Evolutionary conservation across 2,888 invertebrate species (phyloP).

Genomic region (Abrostola tripartita): DNA sequence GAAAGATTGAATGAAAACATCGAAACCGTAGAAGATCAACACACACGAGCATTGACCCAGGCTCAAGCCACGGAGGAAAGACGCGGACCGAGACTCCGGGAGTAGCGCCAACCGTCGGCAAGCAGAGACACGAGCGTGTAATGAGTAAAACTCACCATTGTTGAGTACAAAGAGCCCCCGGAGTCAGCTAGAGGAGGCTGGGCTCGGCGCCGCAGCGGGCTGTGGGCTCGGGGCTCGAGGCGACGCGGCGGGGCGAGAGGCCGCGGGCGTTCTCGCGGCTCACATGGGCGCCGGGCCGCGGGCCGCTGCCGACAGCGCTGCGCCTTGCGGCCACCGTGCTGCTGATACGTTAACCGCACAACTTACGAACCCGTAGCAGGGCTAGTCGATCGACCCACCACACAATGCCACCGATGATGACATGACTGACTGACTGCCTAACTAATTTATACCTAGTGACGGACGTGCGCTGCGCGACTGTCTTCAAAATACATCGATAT

Average conservation of each 20-base stretch:
- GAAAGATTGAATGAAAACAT: neutral
- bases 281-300: constrained; percentile 33
- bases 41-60: neutral
- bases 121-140: neutral
- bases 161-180: constrained; percentile 9
- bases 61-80: neutral
- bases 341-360: constrained; percentile 1
- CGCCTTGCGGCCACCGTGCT: constrained; percentile 6
- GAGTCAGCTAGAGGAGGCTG: constrained; percentile 7
- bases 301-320: neutral
- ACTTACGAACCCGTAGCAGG: constrained; percentile 8
- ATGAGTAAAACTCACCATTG: constrained; percentile 29
- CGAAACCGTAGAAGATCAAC: neutral
- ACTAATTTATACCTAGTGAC: constrained; percentile 6
- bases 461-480: neutral
- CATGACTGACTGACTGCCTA: constrained; percentile 25
- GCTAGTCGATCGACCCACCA: constrained; percentile 29
- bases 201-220: constrained; percentile 10
- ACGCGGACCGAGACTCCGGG: neutral
- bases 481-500: neutral
- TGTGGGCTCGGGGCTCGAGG: constrained; percentile 14
- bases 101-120: neutral
- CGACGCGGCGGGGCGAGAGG: constrained; percentile 4
- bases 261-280: constrained; percentile 18
- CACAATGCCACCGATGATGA: constrained; percentile 21